Conservation (phyloP, 23 tunicate species). For the Halocynthia aurantium region DNA sequence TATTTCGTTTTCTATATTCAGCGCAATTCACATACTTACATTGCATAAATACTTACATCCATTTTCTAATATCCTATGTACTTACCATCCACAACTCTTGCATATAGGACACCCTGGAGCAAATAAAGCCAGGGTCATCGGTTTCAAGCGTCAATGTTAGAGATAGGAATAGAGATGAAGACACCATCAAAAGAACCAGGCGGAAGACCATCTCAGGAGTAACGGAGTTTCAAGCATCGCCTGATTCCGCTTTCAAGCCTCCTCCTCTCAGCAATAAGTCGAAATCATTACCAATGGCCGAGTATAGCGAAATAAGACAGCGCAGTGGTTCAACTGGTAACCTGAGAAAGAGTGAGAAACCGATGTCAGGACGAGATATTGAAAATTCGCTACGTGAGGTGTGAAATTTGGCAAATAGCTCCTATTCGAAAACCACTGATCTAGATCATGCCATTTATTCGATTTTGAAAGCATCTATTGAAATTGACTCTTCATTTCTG, state of each 20-base stretch:
- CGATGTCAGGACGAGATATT: slow-evolving; percentile 24
- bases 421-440: no score
- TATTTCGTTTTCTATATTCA: neutral
- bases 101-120: slow-evolving; percentile 18
- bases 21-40: neutral
- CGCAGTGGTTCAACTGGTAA: slow-evolving; percentile 18
- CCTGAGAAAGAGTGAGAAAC: slow-evolving; percentile 7
- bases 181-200: slow-evolving; percentile 4
- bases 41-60: neutral
- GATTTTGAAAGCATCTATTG: no score
- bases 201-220: slow-evolving; percentile 61
- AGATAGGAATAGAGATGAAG: neutral
- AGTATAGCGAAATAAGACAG: neutral
- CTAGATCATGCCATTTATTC: no score
- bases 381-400: slow-evolving; percentile 13
- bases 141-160: neutral
- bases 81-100: neutral
- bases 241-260: neutral
- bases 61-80: neutral
- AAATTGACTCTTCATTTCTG: neutral
- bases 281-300: neutral
- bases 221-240: slow-evolving; percentile 33
- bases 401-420: neutral
- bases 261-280: neutral
- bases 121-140: neutral